These are phyloP conservation scores for Tigriopus californicus DNA, from an alignment of 2,888 invertebrate species.

Conservation along the genomic window DNA sequence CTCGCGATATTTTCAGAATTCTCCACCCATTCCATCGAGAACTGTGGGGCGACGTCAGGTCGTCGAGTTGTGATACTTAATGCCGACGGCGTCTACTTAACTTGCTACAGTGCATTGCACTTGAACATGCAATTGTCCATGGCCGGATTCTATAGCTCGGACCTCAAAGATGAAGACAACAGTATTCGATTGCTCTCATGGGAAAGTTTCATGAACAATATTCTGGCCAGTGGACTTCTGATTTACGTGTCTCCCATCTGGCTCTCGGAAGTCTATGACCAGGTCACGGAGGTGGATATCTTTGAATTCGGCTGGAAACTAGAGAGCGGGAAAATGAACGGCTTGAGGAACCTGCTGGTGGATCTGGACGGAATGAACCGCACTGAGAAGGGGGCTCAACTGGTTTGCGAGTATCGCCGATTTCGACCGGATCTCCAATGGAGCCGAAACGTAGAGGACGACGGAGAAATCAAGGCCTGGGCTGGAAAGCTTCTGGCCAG, in stretches of 20 bases:
- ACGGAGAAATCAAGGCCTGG: conserved; percentile 46
- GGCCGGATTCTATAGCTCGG: background rate
- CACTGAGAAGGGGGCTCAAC: conserved; percentile 43
- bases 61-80: conserved; percentile 68
- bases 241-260: conserved; percentile 83
- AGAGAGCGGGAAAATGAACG: background rate
- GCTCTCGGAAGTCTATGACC: conserved; percentile 79
- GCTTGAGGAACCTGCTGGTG: conserved; percentile 25
- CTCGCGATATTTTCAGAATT: too few species aligned
- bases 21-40: background rate
- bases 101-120: conserved; percentile 64
- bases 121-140: conserved; percentile 39
- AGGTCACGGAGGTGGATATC: conserved; percentile 53
- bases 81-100: conserved; percentile 82
- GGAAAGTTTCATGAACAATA: conserved; percentile 56
- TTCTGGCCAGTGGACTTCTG: conserved; percentile 74
- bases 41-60: conserved; percentile 30
- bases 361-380: conserved; percentile 67
- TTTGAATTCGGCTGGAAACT: background rate
- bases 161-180: conserved; percentile 35
- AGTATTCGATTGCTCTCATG: too few species aligned
- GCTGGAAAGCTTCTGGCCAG: conserved; percentile 43
- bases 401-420: conserved; percentile 68
- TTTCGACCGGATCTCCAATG: conserved; percentile 25
- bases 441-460: conserved; percentile 51